phyloP scores from a whole-genome alignment of 2,797 vertebrate species.

The Tapirus indicus region DNA sequence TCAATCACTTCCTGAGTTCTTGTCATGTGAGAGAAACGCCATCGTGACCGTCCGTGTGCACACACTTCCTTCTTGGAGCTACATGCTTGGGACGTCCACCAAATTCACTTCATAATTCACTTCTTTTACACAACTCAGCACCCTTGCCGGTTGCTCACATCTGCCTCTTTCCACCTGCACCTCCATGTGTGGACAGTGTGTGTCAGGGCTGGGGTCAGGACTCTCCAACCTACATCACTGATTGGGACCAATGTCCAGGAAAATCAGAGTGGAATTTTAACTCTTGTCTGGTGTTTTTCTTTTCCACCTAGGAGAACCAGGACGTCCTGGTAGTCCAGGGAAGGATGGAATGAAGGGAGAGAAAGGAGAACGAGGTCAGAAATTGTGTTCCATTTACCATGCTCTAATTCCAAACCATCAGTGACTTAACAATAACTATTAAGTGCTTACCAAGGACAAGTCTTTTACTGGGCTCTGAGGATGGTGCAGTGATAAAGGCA shows the following conservation, averaged over 20 bases:
- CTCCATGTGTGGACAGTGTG: not conserved
- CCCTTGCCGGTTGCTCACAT: not conserved
- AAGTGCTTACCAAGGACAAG: not conserved
- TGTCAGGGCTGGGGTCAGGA: not conserved
- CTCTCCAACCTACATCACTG: not conserved
- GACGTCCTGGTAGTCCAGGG: constrained; percentile 89
- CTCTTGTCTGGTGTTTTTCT: not conserved
- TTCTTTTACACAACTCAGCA: not conserved
- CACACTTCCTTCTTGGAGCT: not conserved
- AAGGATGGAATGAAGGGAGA: constrained; percentile 91
- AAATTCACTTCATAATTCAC: not conserved
- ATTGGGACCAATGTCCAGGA: not conserved
- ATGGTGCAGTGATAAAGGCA: not conserved
- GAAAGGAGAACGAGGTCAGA: constrained; percentile 94
- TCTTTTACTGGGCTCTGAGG: not conserved
- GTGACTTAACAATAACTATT: fast-evolving
- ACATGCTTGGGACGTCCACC: not conserved
- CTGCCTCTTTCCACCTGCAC: not conserved
- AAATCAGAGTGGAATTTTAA: not conserved
- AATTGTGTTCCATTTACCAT: not conserved
- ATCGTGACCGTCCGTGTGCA: fast-evolving
- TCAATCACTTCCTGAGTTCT: no score
- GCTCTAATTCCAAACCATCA: not conserved
- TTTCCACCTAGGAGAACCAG: constrained; percentile 90
- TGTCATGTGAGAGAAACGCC: not conserved